A percentile compares a stretch with the other conserved stretches of the same genome.
Evolutionary conservation across 1,140 invertebrate species (phyloP).

Genomic region (Drosophila parabipectinata): DNA sequence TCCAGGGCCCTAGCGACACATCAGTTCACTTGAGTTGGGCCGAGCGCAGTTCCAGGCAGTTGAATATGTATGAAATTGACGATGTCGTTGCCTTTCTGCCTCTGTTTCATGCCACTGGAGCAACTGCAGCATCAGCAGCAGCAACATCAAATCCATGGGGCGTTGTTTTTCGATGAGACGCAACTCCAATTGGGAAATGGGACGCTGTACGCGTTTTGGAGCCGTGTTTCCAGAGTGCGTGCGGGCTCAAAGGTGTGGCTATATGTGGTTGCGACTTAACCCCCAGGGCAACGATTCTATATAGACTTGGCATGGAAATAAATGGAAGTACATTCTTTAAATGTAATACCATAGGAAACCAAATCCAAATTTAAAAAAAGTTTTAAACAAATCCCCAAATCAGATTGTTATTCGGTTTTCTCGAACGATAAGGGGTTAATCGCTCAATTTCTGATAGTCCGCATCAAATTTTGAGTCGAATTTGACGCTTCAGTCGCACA

Average conservation of each 20-base stretch:
- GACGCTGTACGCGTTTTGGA: slow-evolving; percentile 35
- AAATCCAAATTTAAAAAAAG: no score
- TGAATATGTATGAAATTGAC: slow-evolving; percentile 76
- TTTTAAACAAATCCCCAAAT: not conserved
- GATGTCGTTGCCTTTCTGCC: slow-evolving; percentile 30
- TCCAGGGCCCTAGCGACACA: slow-evolving; percentile 36
- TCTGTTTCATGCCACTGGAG: slow-evolving; percentile 34
- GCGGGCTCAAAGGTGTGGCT: slow-evolving; percentile 28
- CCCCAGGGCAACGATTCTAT: slow-evolving; percentile 7
- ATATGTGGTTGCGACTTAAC: slow-evolving; percentile 16
- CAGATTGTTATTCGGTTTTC: not conserved
- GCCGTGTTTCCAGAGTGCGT: slow-evolving; percentile 39
- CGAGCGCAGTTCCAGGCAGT: slow-evolving; percentile 32
- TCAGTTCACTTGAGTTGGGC: slow-evolving; percentile 51
- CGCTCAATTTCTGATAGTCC: slow-evolving; percentile 49
- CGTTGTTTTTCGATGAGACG: slow-evolving; percentile 60
- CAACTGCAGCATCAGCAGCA: slow-evolving; percentile 44
- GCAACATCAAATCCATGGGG: slow-evolving; percentile 62
- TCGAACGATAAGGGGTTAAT: slow-evolving; percentile 32
- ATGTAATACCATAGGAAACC: no score
- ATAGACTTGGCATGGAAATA: not conserved
- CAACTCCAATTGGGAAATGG: slow-evolving; percentile 39
- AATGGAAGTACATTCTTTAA: not conserved
- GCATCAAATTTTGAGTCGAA: slow-evolving; percentile 46
- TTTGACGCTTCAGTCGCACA: slow-evolving; percentile 40